Conservation (phyloP, 2,888 invertebrate species). For the Xestoiulus laeticollis region DNA sequence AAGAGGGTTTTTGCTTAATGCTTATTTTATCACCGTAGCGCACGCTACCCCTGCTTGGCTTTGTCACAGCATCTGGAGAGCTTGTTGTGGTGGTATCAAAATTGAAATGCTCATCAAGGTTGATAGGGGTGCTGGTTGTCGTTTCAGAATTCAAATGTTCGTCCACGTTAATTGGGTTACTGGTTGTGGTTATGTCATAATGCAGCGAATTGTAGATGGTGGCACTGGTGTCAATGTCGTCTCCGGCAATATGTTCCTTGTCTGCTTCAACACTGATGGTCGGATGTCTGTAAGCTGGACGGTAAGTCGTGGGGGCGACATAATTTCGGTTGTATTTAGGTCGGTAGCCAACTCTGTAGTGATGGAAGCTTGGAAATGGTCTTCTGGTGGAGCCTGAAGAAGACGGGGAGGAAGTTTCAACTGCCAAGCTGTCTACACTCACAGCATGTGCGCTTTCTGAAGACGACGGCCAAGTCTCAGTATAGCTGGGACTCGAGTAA, state of each 20-base stretch:
- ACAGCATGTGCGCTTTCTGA: not conserved
- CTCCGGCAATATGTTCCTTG: not conserved
- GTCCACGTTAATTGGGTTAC: not conserved
- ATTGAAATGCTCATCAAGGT: constrained; percentile 29
- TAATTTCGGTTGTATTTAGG: constrained; percentile 20
- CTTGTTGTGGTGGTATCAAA: not conserved
- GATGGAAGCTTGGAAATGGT: constrained; percentile 14
- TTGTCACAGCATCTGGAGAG: not conserved
- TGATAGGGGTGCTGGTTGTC: not conserved
- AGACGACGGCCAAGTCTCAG: not conserved
- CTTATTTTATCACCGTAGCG: constrained; percentile 29
- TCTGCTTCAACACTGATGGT: not conserved
- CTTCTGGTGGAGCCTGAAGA: not conserved
- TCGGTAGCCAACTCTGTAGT: constrained; percentile 7
- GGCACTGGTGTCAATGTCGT: constrained; percentile 24
- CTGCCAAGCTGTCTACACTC: not conserved
- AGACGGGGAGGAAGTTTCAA: not conserved
- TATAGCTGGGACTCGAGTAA: not conserved
- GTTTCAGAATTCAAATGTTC: not conserved
- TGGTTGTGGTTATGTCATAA: constrained; percentile 44
- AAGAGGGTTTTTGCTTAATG: not conserved
- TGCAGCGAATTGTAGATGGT: constrained; percentile 46
- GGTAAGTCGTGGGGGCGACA: constrained; percentile 46
- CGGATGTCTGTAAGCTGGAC: not conserved
- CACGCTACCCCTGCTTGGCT: not conserved